phyloP scores from a whole-genome alignment of 92 coral and sea anemone genomes.

The Parazoanthus swiftii region DNA sequence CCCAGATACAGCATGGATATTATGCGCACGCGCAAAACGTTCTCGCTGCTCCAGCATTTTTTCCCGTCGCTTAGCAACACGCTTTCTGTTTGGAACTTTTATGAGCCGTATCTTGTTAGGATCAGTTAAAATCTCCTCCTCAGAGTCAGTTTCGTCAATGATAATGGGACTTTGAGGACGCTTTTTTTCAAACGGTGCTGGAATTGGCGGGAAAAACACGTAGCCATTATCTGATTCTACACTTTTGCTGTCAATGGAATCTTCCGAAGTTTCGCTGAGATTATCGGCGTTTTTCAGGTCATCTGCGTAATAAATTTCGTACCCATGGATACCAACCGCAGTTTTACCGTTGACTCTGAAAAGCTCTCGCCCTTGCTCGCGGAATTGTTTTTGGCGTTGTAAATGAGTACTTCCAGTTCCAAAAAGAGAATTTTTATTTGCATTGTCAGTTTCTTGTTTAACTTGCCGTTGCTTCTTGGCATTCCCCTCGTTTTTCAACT shows the following conservation, averaged over 20 bases:
- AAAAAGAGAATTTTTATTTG: not conserved
- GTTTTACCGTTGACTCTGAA: constrained; percentile 18
- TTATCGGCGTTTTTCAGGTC: not conserved
- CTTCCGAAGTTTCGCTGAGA: not conserved
- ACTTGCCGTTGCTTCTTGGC: not conserved
- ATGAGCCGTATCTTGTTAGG: constrained; percentile 2
- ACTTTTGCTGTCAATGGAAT: not conserved
- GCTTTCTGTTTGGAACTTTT: constrained; percentile 27
- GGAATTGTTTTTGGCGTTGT: constrained; percentile 10
- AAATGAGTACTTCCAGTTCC: constrained; percentile 26
- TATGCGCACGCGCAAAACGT: constrained; percentile 24
- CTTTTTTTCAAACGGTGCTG: constrained; percentile 34
- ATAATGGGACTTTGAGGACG: constrained; percentile 30
- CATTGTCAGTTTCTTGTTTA: not conserved
- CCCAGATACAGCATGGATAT: not conserved
- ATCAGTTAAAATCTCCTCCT: not conserved
- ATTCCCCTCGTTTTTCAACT: not conserved
- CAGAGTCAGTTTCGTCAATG: not conserved
- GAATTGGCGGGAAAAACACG: constrained; percentile 40
- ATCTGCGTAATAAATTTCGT: constrained; percentile 14
- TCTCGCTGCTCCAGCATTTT: constrained; percentile 1
- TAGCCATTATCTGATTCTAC: constrained; percentile 14
- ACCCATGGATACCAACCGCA: constrained; percentile 21
- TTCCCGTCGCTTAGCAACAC: constrained; percentile 34
- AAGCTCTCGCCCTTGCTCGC: constrained; percentile 30